Percentiles rank a stretch among this genome's conserved stretches.
These are phyloP conservation scores for Rutpela maculata DNA, from an alignment of 2,888 invertebrate genomes.

Conservation along the genomic window DNA sequence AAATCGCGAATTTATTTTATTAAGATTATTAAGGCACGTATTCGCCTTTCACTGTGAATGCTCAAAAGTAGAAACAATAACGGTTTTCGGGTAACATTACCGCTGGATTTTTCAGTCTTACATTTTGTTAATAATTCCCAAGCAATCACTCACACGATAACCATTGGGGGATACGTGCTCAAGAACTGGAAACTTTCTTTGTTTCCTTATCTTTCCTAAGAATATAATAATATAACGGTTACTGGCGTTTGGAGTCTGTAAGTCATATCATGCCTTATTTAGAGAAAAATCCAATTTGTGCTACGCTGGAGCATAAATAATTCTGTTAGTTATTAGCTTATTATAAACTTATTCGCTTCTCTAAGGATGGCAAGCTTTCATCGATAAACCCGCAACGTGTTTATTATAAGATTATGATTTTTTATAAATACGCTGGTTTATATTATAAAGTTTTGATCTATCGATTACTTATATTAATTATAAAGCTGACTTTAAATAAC, in stretches of 20 bases:
- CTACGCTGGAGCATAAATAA: not conserved
- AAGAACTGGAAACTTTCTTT: slow-evolving; percentile 18
- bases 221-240: slow-evolving; percentile 5
- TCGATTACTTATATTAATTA: no score
- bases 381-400: not conserved
- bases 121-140: slow-evolving; percentile 17
- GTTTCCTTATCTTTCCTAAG: slow-evolving; percentile 12
- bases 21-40: slow-evolving; percentile 4
- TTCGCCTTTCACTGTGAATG: not conserved
- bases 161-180: slow-evolving; percentile 18
- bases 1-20: not conserved
- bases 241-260: slow-evolving; percentile 1
- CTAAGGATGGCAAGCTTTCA: not conserved
- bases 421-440: no score
- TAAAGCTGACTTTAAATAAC: no score
- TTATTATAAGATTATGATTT: not conserved
- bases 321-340: slow-evolving; percentile 1
- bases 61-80: slow-evolving; percentile 1
- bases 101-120: slow-evolving; percentile 5
- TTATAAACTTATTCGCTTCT: not conserved
- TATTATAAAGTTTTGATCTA: no score
- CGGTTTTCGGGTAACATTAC: not conserved
- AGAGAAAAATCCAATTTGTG: slow-evolving; percentile 5
- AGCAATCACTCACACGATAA: slow-evolving; percentile 20
- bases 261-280: slow-evolving; percentile 18